Percentiles rank a stretch among this genome's conserved stretches.
phyloP scores from a whole-genome alignment of 1,140 invertebrate species.

The Orchestia grillus region DNA sequence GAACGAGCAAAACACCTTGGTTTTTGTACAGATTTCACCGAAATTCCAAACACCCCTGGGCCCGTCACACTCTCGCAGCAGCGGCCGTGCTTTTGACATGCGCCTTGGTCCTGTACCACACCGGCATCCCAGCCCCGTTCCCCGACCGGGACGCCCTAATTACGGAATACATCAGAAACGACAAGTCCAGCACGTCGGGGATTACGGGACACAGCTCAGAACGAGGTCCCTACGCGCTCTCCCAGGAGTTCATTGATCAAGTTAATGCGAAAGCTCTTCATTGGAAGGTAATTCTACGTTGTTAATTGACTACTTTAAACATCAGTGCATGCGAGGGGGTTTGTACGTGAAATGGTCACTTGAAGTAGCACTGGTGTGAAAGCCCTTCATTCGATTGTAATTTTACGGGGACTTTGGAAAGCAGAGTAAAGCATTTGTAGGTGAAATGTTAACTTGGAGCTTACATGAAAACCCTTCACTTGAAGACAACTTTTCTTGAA shows the following conservation, averaged over 20 bases:
- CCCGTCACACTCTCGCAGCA: not conserved
- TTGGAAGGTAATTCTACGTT: not conserved
- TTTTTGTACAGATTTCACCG: not conserved
- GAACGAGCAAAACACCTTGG: not conserved
- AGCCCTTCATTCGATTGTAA: too few species aligned
- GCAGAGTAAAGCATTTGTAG: too few species aligned
- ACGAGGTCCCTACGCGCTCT: not conserved
- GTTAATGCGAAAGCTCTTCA: not conserved
- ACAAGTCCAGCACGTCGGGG: not conserved
- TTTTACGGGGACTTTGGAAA: too few species aligned
- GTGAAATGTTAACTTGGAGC: too few species aligned
- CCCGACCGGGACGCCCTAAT: not conserved
- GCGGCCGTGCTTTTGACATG: not conserved
- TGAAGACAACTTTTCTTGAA: too few species aligned
- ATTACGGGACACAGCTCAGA: not conserved
- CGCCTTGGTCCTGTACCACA: not conserved
- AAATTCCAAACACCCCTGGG: not conserved
- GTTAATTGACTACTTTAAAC: not conserved
- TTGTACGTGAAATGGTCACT: too few species aligned
- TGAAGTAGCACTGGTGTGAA: too few species aligned
- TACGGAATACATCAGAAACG: not conserved
- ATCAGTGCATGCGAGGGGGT: too few species aligned
- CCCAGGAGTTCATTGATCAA: not conserved
- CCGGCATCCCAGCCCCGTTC: not conserved
- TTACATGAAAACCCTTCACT: too few species aligned